phyloP scores from a whole-genome alignment of 2,888 invertebrate genomes.

The Glaucopsyche alexis region DNA sequence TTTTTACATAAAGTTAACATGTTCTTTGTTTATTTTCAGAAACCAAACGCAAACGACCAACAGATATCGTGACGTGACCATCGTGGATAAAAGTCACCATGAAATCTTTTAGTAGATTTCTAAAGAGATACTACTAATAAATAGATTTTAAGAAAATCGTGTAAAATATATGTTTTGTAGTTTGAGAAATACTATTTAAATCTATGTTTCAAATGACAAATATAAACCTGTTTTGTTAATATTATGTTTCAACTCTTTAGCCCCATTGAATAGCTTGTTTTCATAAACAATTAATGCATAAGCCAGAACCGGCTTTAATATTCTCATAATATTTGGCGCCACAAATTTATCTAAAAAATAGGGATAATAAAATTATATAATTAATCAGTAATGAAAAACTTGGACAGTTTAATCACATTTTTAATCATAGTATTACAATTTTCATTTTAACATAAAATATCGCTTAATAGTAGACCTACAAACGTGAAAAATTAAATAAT shows the following conservation, averaged over 20 bases:
- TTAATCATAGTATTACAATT: constrained; percentile 67
- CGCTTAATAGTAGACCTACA: constrained; percentile 69
- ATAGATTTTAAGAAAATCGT: neutral
- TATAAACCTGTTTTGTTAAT: neutral
- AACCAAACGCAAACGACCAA: neutral
- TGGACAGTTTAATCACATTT: constrained; percentile 66
- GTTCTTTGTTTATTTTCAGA: constrained; percentile 1
- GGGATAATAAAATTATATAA: neutral
- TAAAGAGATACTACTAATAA: neutral
- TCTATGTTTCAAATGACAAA: neutral
- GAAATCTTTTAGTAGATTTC: neutral
- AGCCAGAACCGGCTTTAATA: no score
- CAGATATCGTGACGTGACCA: neutral
- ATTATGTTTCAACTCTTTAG: no score
- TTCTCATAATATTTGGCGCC: no score
- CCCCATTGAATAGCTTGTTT: no score
- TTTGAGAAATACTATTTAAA: neutral
- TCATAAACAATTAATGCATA: no score
- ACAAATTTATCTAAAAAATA: neutral
- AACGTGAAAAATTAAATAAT: constrained; percentile 80
- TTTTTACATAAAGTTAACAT: neutral
- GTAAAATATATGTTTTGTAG: neutral
- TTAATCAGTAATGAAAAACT: constrained; percentile 44
- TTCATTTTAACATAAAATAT: constrained; percentile 68
- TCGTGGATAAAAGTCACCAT: neutral